Evolutionary conservation across 2,888 invertebrate species (phyloP).

Genomic region (Ophioninae sp.): DNA sequence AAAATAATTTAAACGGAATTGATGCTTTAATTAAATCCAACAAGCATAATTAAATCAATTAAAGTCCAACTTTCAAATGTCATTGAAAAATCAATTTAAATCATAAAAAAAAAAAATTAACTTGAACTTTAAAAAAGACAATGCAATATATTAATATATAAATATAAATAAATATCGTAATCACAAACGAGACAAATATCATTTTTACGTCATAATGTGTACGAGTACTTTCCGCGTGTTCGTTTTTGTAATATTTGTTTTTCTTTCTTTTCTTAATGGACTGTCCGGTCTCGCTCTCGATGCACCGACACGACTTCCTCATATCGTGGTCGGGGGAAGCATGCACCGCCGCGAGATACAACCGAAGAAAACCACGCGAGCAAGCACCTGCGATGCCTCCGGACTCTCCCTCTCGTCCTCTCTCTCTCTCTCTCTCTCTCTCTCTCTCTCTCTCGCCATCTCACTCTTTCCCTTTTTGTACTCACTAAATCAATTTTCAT

Average conservation of each 20-base stretch:
- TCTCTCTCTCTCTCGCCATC: neutral
- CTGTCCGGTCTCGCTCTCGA: slow-evolving; percentile 18
- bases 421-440: slow-evolving; percentile 3
- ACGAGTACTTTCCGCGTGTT: neutral
- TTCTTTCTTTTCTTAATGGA: slow-evolving; percentile 9
- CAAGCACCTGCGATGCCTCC: slow-evolving; percentile 38
- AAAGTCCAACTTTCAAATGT: no score
- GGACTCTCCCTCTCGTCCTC: slow-evolving; percentile 2
- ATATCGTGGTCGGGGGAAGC: neutral
- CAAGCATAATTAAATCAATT: no score
- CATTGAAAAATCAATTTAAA: no score
- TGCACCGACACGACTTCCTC: slow-evolving; percentile 20
- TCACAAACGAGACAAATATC: neutral
- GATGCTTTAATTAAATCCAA: no score
- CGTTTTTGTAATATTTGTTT: neutral
- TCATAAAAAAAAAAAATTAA: no score
- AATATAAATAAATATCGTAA: no score
- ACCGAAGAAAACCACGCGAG: slow-evolving; percentile 29
- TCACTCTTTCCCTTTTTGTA: neutral
- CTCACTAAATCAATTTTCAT: slow-evolving; percentile 26
- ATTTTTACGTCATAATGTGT: neutral
- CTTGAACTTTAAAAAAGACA: no score
- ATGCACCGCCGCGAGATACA: slow-evolving; percentile 14
- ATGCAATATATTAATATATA: no score
- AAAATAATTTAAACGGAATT: no score